Conservation (phyloP, 2,797 vertebrate genomes). For the Mormyrops boulengeri region DNA sequence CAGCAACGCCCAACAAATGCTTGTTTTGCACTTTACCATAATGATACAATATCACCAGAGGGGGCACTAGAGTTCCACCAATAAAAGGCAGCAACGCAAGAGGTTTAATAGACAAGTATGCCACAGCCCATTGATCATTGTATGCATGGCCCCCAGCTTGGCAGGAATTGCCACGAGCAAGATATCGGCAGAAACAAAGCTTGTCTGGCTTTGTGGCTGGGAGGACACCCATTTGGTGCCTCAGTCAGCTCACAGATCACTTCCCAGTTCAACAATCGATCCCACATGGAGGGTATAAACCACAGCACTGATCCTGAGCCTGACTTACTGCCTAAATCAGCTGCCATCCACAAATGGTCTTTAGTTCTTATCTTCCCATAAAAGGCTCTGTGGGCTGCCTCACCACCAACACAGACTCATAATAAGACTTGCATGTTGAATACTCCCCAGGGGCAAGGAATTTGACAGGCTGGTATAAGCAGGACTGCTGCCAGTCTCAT, state of each 20-base stretch:
- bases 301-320: not conserved
- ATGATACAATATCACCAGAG: not conserved
- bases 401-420: not conserved
- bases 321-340: not conserved
- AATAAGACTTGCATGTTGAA: not conserved
- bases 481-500: not conserved
- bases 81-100: not conserved
- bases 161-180: not conserved
- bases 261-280: not conserved
- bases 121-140: constrained; percentile 12
- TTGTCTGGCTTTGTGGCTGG: not conserved
- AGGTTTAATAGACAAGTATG: not conserved
- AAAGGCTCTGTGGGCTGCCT: not conserved
- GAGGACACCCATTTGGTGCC: not conserved
- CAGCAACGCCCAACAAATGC: constrained; percentile 14
- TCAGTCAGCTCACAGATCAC: not conserved
- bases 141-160: not conserved
- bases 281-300: not conserved
- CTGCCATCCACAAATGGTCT: not conserved
- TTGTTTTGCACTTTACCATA: not conserved
- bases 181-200: not conserved
- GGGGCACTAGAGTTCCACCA: not conserved
- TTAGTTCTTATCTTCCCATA: not conserved
- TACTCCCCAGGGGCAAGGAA: not conserved
- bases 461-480: not conserved